Evolutionary conservation across 2,113 vertebrate genomes (phyloP).

Genomic region (Pycnonotus jocosus): DNA sequence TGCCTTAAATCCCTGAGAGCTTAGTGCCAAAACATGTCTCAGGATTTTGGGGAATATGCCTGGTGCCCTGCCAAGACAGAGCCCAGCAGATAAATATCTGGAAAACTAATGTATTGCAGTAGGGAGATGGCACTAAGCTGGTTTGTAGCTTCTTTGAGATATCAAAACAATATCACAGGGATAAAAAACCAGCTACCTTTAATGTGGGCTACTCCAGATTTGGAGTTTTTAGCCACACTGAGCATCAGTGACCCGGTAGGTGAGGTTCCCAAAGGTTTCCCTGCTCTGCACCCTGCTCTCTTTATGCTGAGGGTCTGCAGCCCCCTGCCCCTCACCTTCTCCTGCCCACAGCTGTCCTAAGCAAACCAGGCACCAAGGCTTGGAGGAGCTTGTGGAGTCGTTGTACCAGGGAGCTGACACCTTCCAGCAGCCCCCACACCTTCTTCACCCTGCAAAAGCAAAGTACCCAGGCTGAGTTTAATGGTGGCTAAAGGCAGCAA

Average conservation of each 20-base stretch:
- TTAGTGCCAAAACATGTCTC: not conserved
- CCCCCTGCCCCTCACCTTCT: not conserved
- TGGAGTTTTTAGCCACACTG: not conserved
- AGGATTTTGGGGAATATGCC: not conserved
- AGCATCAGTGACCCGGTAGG: not conserved
- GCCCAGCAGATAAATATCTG: not conserved
- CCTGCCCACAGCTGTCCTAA: not conserved
- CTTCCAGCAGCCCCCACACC: slow-evolving; percentile 35
- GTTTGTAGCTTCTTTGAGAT: not conserved
- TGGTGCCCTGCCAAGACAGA: not conserved
- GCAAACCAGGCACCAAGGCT: not conserved
- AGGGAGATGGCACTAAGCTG: not conserved
- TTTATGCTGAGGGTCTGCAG: not conserved
- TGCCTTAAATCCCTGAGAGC: not conserved
- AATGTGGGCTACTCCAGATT: not conserved
- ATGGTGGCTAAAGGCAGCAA: not conserved
- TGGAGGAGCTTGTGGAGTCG: not conserved
- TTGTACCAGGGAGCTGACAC: not conserved
- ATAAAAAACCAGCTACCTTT: not conserved
- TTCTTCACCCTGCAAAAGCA: slow-evolving; percentile 29
- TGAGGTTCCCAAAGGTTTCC: not conserved
- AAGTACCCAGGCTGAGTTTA: not conserved
- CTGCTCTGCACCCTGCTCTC: not conserved
- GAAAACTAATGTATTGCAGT: accelerated
- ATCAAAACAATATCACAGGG: not conserved